phyloP scores from a whole-genome alignment of 2,888 invertebrate genomes.

The Hydroisotoma schaefferi region DNA sequence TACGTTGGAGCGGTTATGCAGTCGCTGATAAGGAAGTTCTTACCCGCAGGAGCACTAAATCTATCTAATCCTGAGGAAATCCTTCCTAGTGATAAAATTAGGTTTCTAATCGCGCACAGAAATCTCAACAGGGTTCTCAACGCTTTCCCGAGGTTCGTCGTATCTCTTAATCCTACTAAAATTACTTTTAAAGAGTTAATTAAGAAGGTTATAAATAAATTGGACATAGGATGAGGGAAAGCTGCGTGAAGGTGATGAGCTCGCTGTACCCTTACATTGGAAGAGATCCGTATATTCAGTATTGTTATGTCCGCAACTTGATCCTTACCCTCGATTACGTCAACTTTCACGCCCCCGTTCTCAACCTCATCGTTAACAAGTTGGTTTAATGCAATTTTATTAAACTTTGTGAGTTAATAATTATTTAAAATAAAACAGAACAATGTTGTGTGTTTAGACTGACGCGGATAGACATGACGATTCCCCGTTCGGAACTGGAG shows the following conservation, averaged over 20 bases:
- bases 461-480: slow-evolving; percentile 70
- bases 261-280: slow-evolving; percentile 74
- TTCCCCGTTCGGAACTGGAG: slow-evolving; percentile 59
- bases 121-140: slow-evolving; percentile 29
- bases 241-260: slow-evolving; percentile 64
- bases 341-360: slow-evolving; percentile 64
- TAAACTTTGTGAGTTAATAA: slow-evolving; percentile 13
- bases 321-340: slow-evolving; percentile 71
- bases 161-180: neutral
- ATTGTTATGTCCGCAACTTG: slow-evolving; percentile 73
- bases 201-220: neutral
- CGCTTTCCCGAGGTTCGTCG: slow-evolving; percentile 30
- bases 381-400: slow-evolving; percentile 53
- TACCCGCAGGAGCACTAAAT: neutral
- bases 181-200: neutral
- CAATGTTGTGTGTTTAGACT: slow-evolving; percentile 56
- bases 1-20: slow-evolving; percentile 27
- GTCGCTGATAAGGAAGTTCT: slow-evolving; percentile 26
- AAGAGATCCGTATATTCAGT: slow-evolving; percentile 64
- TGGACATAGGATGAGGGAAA: slow-evolving; percentile 57
- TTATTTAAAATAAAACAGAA: slow-evolving; percentile 18
- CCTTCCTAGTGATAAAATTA: slow-evolving; percentile 18
- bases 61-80: slow-evolving; percentile 15
- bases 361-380: slow-evolving; percentile 73
- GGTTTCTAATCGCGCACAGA: slow-evolving; percentile 31